Conservation (phyloP, 2,797 vertebrate genomes). For the Tolypeutes matacus region DNA sequence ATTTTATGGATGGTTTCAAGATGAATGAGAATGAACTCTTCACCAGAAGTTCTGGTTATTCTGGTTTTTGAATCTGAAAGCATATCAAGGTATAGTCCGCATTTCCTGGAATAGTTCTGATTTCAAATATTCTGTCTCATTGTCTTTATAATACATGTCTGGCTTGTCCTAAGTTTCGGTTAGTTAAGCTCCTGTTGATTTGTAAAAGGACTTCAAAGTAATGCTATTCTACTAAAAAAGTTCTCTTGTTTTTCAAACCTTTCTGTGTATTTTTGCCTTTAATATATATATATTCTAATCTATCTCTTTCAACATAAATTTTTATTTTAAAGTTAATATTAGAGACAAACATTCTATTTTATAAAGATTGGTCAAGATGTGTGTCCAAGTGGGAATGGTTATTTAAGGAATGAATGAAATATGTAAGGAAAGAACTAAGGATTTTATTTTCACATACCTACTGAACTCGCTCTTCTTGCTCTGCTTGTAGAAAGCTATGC, state of each 20-base stretch:
- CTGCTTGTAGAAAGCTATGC: background rate
- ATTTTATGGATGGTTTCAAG: conserved; percentile 50
- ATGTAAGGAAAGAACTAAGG: background rate
- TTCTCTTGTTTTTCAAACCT: background rate
- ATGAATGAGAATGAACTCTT: conserved; percentile 52
- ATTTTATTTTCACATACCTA: background rate
- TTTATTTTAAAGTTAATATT: conserved; percentile 18
- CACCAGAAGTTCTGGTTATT: conserved; percentile 67
- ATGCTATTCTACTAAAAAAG: background rate
- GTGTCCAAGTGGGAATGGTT: background rate
- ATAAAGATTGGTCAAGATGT: conserved; percentile 10
- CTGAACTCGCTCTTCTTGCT: background rate
- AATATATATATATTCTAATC: background rate
- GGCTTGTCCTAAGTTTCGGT: background rate
- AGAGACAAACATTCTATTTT: background rate
- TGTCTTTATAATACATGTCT: background rate
- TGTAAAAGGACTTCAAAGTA: background rate
- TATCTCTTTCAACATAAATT: background rate
- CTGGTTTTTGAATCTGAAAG: conserved; percentile 68
- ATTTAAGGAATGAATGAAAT: background rate
- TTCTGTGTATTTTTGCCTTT: background rate
- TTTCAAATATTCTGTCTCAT: conserved; percentile 45
- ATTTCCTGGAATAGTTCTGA: conserved; percentile 56
- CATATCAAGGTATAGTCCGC: conserved; percentile 14
- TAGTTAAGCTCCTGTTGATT: conserved; percentile 40